Evolutionary conservation across 2,113 vertebrate genomes (phyloP), one percentile per base, ranked within the genome.

Genomic region (Irena cyanogastra): DNA sequence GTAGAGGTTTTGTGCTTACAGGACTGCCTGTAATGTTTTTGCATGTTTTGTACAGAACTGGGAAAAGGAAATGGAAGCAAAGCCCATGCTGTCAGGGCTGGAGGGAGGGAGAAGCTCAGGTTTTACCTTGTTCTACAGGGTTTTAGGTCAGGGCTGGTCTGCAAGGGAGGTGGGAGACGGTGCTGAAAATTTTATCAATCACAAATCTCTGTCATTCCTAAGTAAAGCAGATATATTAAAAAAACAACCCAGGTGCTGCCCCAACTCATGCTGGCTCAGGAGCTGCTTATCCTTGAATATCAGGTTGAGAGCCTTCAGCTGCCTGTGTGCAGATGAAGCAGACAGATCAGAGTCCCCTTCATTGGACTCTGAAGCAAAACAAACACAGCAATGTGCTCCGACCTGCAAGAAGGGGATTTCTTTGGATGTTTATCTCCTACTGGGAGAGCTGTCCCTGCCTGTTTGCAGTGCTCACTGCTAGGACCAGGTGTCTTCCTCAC

Each of bases 61-160:
- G 24, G 45, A 16, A 56, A 76, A 44, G 35, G 42, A 81, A 63
- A 63, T 8, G 26, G 23, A 56, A 52, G n/a, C 11, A 66, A 81
- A 89, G 26, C 17, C 26, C 28, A 11, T 0, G 0, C 27, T 37
- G 15, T 8, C 9, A 47, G 78, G 12, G 49, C 28, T 18, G 66
- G 41, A 85, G 28, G 5, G 41, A 54, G 35, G 54, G 37, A 57
- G 31, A 22, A 71, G 39, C 47, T 78, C 27, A 45, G 35, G n/a
- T 18, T 41, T 84, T 6, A 2, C 66, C 83, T 78, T 76, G 44
- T 41, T 60, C 30, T 64, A 27, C 5, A 71, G 70, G 49, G 13
- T 75, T 94, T 91, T 26, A 21, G 44, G 9, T 71, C 56, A 68
- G 61, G 53, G 56, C 59, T 66, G 72, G 17, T 41, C 83, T 78